Conservation (phyloP, 2,888 invertebrate genomes). For the Dolichomitus sp. region DNA sequence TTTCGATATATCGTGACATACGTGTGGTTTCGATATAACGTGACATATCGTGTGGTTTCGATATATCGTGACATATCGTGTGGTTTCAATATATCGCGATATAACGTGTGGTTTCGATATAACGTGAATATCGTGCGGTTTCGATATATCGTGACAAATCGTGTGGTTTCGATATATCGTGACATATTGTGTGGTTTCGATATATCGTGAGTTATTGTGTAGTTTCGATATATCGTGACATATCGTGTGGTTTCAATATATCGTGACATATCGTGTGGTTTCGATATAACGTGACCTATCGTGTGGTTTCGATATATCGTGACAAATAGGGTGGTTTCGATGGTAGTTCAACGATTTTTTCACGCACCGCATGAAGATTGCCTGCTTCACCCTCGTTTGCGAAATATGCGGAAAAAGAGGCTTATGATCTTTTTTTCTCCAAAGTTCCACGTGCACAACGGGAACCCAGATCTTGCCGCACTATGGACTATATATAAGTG, state of each 20-base stretch:
- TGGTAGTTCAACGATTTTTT: constrained; percentile 55
- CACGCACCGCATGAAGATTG: constrained; percentile 34
- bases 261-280: too few species aligned
- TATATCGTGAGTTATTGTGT: too few species aligned
- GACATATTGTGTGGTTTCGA: constrained; percentile 63
- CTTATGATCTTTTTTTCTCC: background rate
- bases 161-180: background rate
- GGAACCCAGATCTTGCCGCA: constrained; percentile 11
- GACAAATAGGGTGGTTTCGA: constrained; percentile 63
- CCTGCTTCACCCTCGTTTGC: constrained; percentile 27
- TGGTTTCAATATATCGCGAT: constrained; percentile 51
- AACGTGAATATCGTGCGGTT: too few species aligned
- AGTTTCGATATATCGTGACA: constrained; percentile 48
- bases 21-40: too few species aligned
- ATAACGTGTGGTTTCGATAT: constrained; percentile 60
- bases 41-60: constrained; percentile 64
- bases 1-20: too few species aligned
- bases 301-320: background rate
- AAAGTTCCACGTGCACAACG: constrained; percentile 8
- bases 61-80: constrained; percentile 58
- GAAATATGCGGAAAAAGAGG: constrained; percentile 6
- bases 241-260: constrained; percentile 50
- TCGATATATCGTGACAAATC: background rate
- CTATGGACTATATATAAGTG: background rate
- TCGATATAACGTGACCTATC: too few species aligned